These are phyloP conservation scores for Oplegnathus fasciatus DNA, from an alignment of 2,113 vertebrate species.

Conservation along the genomic window DNA sequence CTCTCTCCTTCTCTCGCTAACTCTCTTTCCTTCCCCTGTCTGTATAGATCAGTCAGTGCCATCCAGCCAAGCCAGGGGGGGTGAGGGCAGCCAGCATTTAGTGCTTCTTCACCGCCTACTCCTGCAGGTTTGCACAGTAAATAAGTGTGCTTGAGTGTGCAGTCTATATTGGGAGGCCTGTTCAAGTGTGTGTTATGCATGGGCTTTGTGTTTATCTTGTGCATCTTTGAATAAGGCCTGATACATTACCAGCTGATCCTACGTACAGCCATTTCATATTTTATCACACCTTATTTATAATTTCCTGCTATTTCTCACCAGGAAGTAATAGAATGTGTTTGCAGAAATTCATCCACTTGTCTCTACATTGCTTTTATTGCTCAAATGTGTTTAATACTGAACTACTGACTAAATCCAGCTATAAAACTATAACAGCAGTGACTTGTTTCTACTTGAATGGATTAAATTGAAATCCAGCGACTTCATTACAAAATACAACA, in stretches of 20 bases:
- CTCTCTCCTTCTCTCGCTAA: slow-evolving; percentile 42
- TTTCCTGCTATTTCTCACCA: background rate
- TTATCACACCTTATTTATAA: background rate
- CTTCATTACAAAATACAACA: background rate
- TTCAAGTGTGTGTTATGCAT: slow-evolving; percentile 19
- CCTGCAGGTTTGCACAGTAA: slow-evolving; percentile 63
- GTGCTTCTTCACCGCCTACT: slow-evolving; percentile 65
- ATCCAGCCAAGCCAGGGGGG: slow-evolving; percentile 60
- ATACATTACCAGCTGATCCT: slow-evolving; percentile 1
- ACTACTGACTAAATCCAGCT: background rate
- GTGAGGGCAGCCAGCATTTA: slow-evolving; percentile 61
- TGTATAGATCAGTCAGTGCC: slow-evolving; percentile 74
- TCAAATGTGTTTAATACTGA: background rate
- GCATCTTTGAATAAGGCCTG: slow-evolving; percentile 10
- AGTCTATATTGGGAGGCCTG: slow-evolving; percentile 36
- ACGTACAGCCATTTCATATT: background rate
- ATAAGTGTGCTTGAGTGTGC: slow-evolving; percentile 54
- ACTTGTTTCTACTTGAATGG: slow-evolving; percentile 10
- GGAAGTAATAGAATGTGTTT: background rate
- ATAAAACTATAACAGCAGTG: background rate
- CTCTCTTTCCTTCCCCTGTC: slow-evolving; percentile 67
- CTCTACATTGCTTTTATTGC: background rate
- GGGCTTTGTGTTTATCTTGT: slow-evolving; percentile 16
- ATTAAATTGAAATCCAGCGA: background rate
- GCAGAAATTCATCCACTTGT: background rate